Conservation (phyloP, 2,113 vertebrate species). For the Perca flavescens region DNA sequence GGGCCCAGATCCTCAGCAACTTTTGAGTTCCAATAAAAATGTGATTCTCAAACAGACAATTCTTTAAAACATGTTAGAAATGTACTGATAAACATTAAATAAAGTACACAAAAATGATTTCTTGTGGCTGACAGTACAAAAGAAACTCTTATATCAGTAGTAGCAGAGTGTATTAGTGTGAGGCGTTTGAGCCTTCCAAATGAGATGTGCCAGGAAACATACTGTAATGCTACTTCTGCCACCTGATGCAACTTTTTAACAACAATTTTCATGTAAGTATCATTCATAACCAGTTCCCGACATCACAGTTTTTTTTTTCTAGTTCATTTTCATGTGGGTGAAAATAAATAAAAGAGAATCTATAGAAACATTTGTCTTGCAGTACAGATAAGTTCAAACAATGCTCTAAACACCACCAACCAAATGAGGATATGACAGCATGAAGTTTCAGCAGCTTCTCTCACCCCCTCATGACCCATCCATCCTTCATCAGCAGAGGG, state of each 20-base stretch:
- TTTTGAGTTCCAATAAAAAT: not conserved
- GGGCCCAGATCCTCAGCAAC: not conserved
- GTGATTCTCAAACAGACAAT: not conserved
- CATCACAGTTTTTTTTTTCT: not conserved
- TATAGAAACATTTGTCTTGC: not conserved
- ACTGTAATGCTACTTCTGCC: not conserved
- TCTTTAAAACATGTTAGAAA: not conserved
- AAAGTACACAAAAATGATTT: not conserved
- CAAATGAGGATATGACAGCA: not conserved
- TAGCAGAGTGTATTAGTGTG: not conserved
- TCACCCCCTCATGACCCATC: constrained; percentile 54
- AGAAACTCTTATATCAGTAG: not conserved
- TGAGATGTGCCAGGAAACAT: not conserved
- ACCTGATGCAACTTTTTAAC: not conserved
- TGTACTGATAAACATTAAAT: not conserved
- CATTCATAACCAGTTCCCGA: not conserved
- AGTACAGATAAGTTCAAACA: not conserved
- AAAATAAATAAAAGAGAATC: not conserved
- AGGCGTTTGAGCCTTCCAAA: not conserved
- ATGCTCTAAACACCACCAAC: not conserved
- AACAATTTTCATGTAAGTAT: not conserved
- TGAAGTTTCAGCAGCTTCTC: not conserved
- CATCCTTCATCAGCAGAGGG: constrained; percentile 59
- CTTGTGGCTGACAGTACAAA: not conserved
- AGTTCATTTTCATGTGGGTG: not conserved